These are phyloP conservation scores for Noctua comes DNA, from an alignment of 2,888 invertebrate genomes.

Conservation along the genomic window DNA sequence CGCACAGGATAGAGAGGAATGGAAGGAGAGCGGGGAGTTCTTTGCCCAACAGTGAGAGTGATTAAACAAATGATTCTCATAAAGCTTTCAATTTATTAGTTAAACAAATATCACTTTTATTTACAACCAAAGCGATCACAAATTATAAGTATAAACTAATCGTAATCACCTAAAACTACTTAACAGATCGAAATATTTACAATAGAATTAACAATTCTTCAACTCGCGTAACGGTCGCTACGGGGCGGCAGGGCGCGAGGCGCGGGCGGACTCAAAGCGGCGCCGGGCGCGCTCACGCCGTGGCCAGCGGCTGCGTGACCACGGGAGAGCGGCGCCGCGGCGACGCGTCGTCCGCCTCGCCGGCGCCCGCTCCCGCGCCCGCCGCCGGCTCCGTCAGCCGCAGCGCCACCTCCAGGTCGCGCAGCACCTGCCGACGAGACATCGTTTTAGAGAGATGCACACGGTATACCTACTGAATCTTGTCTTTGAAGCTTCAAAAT, in stretches of 20 bases:
- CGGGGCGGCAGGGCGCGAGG: slow-evolving; percentile 89
- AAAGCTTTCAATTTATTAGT: slow-evolving; percentile 89
- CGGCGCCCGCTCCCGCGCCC: slow-evolving; percentile 72
- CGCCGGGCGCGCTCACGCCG: slow-evolving; percentile 80
- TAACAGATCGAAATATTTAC: slow-evolving; percentile 90
- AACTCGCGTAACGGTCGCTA: slow-evolving; percentile 72
- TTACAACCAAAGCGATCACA: slow-evolving; percentile 90
- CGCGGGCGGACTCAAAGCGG: slow-evolving; percentile 74
- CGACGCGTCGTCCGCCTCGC: slow-evolving; percentile 85
- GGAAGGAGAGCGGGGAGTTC: neutral
- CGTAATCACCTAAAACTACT: slow-evolving; percentile 89
- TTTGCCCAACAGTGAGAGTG: neutral
- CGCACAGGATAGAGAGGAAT: neutral
- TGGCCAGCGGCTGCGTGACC: slow-evolving; percentile 87
- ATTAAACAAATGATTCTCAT: slow-evolving; percentile 65
- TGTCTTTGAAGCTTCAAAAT: neutral
- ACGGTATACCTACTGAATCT: neutral
- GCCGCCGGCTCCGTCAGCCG: slow-evolving; percentile 89
- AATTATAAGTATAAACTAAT: slow-evolving; percentile 87
- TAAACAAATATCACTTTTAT: slow-evolving; percentile 90
- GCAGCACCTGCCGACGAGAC: slow-evolving; percentile 91
- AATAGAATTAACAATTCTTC: slow-evolving; percentile 87
- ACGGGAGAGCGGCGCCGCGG: slow-evolving; percentile 87
- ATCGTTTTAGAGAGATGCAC: neutral
- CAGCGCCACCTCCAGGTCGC: slow-evolving; percentile 97